Evolutionary conservation across 2,113 vertebrate genomes (phyloP).

Genomic region (Zosterops pallidus): DNA sequence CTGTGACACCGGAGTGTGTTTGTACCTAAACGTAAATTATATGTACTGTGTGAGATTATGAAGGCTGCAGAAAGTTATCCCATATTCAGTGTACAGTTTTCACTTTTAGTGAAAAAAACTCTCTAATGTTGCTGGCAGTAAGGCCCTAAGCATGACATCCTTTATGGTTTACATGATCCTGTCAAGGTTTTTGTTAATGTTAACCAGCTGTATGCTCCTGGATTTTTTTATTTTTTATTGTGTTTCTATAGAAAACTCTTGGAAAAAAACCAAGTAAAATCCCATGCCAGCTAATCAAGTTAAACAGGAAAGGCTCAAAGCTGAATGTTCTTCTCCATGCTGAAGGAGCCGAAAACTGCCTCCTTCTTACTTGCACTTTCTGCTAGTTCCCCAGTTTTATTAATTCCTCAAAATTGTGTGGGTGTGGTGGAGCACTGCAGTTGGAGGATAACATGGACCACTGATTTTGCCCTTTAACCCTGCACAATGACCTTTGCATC

Average conservation of each 20-base stretch:
- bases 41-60: slow-evolving; percentile 74
- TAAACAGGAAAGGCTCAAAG: slow-evolving; percentile 71
- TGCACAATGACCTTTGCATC: slow-evolving; percentile 84
- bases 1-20: slow-evolving; percentile 72
- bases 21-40: slow-evolving; percentile 71
- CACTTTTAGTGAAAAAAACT: slow-evolving; percentile 72
- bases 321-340: slow-evolving; percentile 76
- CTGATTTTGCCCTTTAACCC: slow-evolving; percentile 82
- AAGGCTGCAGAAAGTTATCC: slow-evolving; percentile 82
- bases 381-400: slow-evolving; percentile 76
- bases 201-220: slow-evolving; percentile 80
- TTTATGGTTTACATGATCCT: slow-evolving; percentile 79
- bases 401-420: slow-evolving; percentile 76
- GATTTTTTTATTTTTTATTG: slow-evolving; percentile 69
- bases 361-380: slow-evolving; percentile 89
- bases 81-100: slow-evolving; percentile 80
- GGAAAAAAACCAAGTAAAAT: background rate
- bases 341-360: slow-evolving; percentile 77
- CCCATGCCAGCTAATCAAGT: slow-evolving; percentile 67
- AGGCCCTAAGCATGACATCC: slow-evolving; percentile 78
- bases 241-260: slow-evolving; percentile 68
- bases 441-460: slow-evolving; percentile 77
- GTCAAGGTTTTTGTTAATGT: slow-evolving; percentile 79
- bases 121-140: slow-evolving; percentile 78
- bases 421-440: slow-evolving; percentile 79